Evolutionary conservation across 2,888 invertebrate genomes (phyloP), one percentile per base, ranked within the genome.

Genomic region (Teleiodes luculella): DNA sequence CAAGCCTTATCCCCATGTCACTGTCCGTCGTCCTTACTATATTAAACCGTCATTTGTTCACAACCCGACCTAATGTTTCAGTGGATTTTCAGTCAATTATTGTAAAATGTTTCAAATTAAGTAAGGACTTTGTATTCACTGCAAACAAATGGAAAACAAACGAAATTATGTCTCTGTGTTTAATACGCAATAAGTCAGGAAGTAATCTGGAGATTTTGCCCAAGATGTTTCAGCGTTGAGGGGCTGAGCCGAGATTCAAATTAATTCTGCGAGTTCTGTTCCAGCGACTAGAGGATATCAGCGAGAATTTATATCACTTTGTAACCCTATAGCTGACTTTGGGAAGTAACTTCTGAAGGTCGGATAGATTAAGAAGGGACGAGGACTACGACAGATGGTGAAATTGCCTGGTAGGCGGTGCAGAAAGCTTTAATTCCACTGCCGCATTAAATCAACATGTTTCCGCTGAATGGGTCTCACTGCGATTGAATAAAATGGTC

Each of bases 401-500:
- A 24, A 43, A 54, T 54, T 35, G 43, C 28, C 28, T 33, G 13
- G 37, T 31, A 28, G 46, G 43, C 43, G 43, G 46, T 39, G 47
- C 18, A 41, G 30, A 53, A 30, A 30, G 47, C 46, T 16, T 14
- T 30, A 28, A 31, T 30, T 46, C 18, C 37, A 3, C 8, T 20
- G 50, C 8, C 39, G 39, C 39, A 33, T 41, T 28, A 35, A 50
- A 50, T 54, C 50, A 54, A 51, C 54, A 30, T 20, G 37, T 54
- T 36, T 45, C 45, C 30, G 11, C 28, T 45, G 46, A 46, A 45
- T 36, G 5, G 45, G 28, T 16, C 45, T 41, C 36, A 33, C 31
- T 51, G 36, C 55, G 35, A 49, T 54, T 51, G 37, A 54, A 55
- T 48, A 47, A 47, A 39, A 51, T 24, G 51, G 55, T 37, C 55